phyloP scores from a whole-genome alignment of 2,797 vertebrate species.

The Natrix natrix region DNA sequence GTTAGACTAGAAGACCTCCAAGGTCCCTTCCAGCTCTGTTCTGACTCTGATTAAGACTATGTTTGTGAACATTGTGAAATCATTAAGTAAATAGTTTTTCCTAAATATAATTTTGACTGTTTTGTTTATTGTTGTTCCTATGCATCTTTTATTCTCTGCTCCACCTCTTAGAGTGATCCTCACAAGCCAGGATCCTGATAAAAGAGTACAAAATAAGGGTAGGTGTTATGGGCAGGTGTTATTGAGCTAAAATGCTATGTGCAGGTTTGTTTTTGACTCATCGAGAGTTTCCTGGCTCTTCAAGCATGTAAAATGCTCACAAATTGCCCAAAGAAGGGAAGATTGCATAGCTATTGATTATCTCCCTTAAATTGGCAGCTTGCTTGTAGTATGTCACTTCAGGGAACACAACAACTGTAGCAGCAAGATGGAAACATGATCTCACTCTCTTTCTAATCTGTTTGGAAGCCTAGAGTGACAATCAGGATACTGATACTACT shows the following conservation, averaged over 20 bases:
- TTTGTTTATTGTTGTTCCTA: background rate
- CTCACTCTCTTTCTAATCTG: background rate
- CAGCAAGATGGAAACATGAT: background rate
- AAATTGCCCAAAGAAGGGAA: background rate
- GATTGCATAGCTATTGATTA: background rate
- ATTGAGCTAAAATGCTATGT: background rate
- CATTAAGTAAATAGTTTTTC: background rate
- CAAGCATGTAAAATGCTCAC: background rate
- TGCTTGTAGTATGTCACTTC: background rate
- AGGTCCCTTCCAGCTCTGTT: background rate
- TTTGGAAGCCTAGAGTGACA: background rate
- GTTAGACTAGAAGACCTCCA: no score
- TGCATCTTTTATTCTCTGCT: background rate
- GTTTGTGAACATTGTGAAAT: background rate
- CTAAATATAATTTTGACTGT: background rate
- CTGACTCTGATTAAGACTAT: background rate
- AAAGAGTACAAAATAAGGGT: background rate
- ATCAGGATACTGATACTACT: no score
- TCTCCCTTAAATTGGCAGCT: background rate
- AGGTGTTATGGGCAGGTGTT: background rate
- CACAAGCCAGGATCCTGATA: background rate
- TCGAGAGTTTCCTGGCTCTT: background rate
- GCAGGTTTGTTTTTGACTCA: background rate
- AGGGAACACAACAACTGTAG: background rate
- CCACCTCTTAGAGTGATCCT: background rate